Percentiles rank a stretch among this genome's conserved stretches.
Conservation (phyloP, 92 coral and sea anemone species). For the Bergia sp. region DNA sequence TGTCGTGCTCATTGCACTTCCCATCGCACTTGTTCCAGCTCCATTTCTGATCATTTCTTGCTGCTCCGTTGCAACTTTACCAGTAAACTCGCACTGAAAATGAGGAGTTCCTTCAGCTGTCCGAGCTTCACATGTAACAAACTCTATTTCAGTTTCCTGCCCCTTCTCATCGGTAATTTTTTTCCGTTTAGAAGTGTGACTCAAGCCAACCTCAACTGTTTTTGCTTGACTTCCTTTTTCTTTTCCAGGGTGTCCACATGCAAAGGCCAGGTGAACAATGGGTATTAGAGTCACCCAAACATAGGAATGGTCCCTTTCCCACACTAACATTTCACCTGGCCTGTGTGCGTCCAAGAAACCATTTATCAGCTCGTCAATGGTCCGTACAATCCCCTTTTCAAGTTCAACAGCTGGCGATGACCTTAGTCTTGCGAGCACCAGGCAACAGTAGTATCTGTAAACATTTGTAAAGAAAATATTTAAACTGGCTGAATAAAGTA, state of each 20-base stretch:
- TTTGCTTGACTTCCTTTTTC: neutral
- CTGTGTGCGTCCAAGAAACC: conserved; percentile 53
- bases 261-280: conserved; percentile 77
- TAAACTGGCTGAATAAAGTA: neutral
- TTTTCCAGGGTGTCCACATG: conserved; percentile 46
- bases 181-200: neutral
- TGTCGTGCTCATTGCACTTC: neutral
- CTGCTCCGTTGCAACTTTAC: too few relatives aligned
- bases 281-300: conserved; percentile 92
- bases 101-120: neutral
- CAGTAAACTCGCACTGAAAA: neutral
- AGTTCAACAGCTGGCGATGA: conserved; percentile 59
- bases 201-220: neutral
- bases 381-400: conserved; percentile 23
- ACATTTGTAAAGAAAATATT: neutral
- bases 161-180: neutral
- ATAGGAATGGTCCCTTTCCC: conserved; percentile 59
- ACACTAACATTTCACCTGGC: conserved; percentile 61
- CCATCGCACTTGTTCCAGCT: neutral
- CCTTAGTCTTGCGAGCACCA: conserved; percentile 74
- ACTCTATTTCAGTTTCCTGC: neutral
- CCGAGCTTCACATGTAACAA: neutral
- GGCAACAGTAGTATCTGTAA: conserved; percentile 74
- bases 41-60: neutral
- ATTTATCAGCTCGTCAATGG: conserved; percentile 65